phyloP scores from a whole-genome alignment of 1,140 invertebrate genomes.

The Lasioglossum baleicum region DNA sequence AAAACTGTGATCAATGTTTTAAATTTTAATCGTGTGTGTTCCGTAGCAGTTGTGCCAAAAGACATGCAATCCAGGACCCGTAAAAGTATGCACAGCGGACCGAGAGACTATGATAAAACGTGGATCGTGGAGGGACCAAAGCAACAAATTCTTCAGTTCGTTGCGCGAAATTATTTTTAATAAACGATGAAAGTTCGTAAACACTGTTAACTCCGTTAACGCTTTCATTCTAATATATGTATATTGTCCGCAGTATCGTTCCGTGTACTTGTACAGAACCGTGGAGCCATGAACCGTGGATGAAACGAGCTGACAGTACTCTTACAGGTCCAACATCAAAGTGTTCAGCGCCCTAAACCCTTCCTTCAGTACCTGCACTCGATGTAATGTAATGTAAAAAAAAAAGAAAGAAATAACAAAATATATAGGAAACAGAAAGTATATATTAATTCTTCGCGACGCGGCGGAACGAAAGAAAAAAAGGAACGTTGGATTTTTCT shows the following conservation, averaged over 20 bases:
- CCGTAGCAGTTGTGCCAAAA: constrained; percentile 70
- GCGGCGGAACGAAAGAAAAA: constrained; percentile 17
- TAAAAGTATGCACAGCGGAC: constrained; percentile 49
- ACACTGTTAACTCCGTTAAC: background rate
- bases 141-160: constrained; percentile 24
- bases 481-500: constrained; percentile 34
- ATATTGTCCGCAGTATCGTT: background rate
- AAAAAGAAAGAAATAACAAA: constrained; percentile 8
- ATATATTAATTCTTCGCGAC: constrained; percentile 35
- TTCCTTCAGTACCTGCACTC: constrained; percentile 72
- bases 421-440: background rate
- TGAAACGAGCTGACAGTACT: constrained; percentile 36
- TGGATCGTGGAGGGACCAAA: constrained; percentile 66
- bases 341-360: constrained; percentile 68
- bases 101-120: constrained; percentile 8
- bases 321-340: constrained; percentile 67
- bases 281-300: background rate
- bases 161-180: constrained; percentile 18
- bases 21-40: constrained; percentile 59
- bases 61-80: constrained; percentile 50
- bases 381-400: constrained; percentile 39
- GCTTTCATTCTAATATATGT: background rate
- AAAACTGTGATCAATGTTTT: constrained; percentile 35
- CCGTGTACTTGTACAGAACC: background rate
- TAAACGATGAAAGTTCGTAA: constrained; percentile 13